Evolutionary conservation across 37 sponge, comb jelly and placozoan genomes (phyloP).

Genomic region (Tethya wilhelma): DNA sequence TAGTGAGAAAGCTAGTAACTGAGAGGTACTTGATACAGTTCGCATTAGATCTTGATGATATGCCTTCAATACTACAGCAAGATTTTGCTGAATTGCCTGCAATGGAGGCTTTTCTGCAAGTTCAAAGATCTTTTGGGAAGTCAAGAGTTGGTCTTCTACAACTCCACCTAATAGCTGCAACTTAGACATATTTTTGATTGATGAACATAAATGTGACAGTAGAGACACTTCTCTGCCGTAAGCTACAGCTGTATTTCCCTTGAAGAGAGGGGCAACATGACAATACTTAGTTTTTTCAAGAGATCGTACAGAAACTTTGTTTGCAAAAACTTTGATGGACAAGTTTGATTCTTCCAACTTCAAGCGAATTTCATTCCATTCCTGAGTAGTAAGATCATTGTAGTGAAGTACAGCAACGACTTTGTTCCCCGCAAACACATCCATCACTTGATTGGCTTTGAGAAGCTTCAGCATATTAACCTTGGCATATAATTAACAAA

Average conservation of each 20-base stretch:
- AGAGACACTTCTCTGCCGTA: neutral
- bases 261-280: slow-evolving; percentile 26
- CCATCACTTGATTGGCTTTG: slow-evolving; percentile 3
- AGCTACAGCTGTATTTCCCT: slow-evolving; percentile 30
- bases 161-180: slow-evolving; percentile 47
- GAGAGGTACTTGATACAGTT: no score
- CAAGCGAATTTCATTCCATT: slow-evolving; percentile 37
- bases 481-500: no score
- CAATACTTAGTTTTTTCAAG: slow-evolving; percentile 22
- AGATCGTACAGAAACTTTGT: slow-evolving; percentile 18
- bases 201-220: slow-evolving; percentile 5
- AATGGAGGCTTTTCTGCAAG: no score
- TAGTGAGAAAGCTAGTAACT: no score
- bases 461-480: slow-evolving; percentile 17
- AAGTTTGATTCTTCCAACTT: slow-evolving; percentile 13
- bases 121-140: slow-evolving; percentile 1
- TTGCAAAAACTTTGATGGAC: slow-evolving; percentile 27
- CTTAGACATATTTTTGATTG: slow-evolving; percentile 10
- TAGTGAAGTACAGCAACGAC: slow-evolving; percentile 41
- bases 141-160: slow-evolving; percentile 38
- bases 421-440: slow-evolving; percentile 21
- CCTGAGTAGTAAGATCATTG: slow-evolving; percentile 29
- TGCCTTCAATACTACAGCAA: no score
- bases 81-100: no score
- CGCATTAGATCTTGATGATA: no score